Conservation (phyloP, 1,140 invertebrate genomes). For the Drosophila nigrodunni region DNA sequence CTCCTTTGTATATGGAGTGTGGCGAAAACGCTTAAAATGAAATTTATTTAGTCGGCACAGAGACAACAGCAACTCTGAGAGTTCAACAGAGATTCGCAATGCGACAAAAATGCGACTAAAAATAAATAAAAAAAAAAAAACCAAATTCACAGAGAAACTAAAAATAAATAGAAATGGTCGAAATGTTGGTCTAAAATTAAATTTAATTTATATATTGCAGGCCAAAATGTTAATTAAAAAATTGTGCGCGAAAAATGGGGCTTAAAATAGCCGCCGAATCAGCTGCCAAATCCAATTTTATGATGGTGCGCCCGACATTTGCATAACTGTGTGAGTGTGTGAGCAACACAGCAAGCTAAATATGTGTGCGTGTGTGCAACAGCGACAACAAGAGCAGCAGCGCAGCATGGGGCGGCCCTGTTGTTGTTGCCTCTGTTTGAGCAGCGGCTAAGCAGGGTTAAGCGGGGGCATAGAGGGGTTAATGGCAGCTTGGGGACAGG, state of each 20-base stretch:
- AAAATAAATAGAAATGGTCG: slow-evolving; percentile 64
- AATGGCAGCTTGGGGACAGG: slow-evolving; percentile 6
- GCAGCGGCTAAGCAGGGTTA: slow-evolving; percentile 8
- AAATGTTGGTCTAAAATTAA: slow-evolving; percentile 60
- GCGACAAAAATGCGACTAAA: slow-evolving; percentile 79
- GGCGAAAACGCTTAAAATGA: slow-evolving; percentile 80
- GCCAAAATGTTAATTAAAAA: slow-evolving; percentile 55
- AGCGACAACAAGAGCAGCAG: slow-evolving; percentile 39
- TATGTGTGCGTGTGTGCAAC: slow-evolving; percentile 24
- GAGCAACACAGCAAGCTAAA: slow-evolving; percentile 20
- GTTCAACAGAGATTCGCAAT: slow-evolving; percentile 66
- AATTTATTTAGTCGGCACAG: slow-evolving; percentile 80
- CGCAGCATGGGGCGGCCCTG: slow-evolving; percentile 72
- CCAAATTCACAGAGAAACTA: slow-evolving; percentile 54
- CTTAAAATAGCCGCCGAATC: slow-evolving; percentile 68
- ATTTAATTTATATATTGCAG: slow-evolving; percentile 62
- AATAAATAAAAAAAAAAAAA: slow-evolving; percentile 60
- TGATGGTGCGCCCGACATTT: slow-evolving; percentile 71
- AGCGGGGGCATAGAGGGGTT: not conserved
- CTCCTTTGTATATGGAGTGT: slow-evolving; percentile 79
- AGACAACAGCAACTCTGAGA: slow-evolving; percentile 6
- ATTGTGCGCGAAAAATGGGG: slow-evolving; percentile 39
- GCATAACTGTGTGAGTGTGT: slow-evolving; percentile 65
- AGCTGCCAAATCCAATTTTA: slow-evolving; percentile 83
- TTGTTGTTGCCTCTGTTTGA: slow-evolving; percentile 56